Conservation (phyloP, 2,797 vertebrate species). For the Cossypha dichroa region DNA sequence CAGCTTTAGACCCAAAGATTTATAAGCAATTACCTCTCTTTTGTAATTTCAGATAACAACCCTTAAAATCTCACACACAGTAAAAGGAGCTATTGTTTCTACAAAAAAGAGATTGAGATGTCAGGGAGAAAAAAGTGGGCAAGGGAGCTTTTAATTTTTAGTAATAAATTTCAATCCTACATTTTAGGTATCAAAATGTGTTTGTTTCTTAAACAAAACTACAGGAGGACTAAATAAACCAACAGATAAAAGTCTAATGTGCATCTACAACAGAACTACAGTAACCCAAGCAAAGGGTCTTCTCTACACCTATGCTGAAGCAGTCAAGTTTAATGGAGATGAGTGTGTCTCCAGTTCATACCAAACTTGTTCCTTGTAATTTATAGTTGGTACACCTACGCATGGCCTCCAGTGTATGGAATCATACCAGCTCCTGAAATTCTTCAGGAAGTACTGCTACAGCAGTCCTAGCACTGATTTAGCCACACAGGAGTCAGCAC, state of each 20-base stretch:
- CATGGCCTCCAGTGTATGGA: background rate
- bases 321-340: background rate
- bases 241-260: background rate
- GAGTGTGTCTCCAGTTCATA: fast-evolving
- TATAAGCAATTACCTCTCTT: background rate
- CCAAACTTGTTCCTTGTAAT: background rate
- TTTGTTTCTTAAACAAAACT: background rate
- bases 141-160: background rate
- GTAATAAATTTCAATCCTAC: background rate
- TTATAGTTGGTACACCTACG: background rate
- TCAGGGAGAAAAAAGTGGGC: fast-evolving
- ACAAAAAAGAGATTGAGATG: background rate
- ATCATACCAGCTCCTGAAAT: background rate
- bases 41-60: background rate
- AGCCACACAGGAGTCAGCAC: background rate
- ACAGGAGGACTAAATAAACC: background rate
- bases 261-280: background rate
- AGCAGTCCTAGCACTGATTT: background rate
- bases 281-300: background rate
- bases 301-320: background rate
- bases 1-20: background rate
- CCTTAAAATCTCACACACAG: background rate
- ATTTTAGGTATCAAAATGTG: background rate
- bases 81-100: background rate
- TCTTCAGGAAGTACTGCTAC: background rate